A percentile compares a stretch with the other conserved stretches of the same genome.
phyloP scores from a whole-genome alignment of 2,113 vertebrate species.

The Cygnus buccinator region DNA sequence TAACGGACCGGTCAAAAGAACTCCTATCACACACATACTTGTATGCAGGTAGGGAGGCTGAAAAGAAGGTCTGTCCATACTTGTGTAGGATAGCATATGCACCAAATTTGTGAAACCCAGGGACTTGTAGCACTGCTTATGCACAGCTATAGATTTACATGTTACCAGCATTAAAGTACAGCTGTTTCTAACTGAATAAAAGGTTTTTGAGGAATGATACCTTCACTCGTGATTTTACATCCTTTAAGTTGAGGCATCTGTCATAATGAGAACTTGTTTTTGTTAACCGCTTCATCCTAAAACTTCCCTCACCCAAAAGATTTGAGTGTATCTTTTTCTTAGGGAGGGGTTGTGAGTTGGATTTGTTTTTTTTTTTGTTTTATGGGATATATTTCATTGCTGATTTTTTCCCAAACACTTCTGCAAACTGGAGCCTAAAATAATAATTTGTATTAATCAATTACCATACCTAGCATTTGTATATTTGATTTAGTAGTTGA shows the following conservation, averaged over 20 bases:
- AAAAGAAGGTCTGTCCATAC: not conserved
- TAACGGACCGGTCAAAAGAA: slow-evolving; percentile 97
- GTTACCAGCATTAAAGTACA: not conserved
- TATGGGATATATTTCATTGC: not conserved
- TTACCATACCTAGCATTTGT: not conserved
- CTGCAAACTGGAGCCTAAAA: not conserved
- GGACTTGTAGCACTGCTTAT: not conserved
- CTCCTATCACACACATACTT: slow-evolving; percentile 95
- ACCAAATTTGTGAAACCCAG: not conserved
- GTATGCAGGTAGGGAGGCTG: slow-evolving; percentile 88
- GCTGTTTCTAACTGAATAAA: not conserved
- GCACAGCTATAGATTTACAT: not conserved
- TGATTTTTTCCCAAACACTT: not conserved
- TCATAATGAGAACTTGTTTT: not conserved
- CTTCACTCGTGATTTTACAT: not conserved
- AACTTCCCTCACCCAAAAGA: not conserved
- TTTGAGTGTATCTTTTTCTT: not conserved
- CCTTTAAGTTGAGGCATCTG: not conserved
- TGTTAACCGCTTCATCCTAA: not conserved
- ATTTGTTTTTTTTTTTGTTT: not conserved
- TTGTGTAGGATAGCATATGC: rapidly evolving
- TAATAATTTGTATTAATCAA: not conserved
- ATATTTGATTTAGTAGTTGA: not conserved
- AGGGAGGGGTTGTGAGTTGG: not conserved
- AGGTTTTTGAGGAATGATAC: not conserved